These are phyloP conservation scores for Keiferia lycopersicella DNA, from an alignment of 2,888 invertebrate species.

Conservation along the genomic window DNA sequence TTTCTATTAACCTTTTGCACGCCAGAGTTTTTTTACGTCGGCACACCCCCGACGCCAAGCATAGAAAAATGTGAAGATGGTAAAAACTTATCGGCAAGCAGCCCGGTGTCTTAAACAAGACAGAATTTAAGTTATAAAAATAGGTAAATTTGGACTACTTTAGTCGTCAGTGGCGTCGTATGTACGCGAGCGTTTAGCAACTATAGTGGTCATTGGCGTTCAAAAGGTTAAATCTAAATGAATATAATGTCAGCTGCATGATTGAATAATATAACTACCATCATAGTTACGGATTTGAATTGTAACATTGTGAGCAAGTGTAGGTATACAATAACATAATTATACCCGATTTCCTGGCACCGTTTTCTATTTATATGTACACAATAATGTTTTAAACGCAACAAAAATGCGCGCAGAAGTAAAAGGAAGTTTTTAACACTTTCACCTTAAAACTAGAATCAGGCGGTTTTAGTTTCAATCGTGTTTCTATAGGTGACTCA, in stretches of 20 bases:
- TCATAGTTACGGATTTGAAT: background rate
- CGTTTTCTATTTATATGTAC: background rate
- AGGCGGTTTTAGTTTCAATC: background rate
- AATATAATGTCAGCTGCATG: background rate
- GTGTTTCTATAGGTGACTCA: background rate
- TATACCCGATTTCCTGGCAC: background rate
- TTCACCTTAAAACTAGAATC: slow-evolving; percentile 7
- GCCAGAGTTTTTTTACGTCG: too few species aligned
- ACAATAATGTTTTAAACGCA: background rate
- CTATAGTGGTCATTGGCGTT: too few species aligned
- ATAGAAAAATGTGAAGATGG: too few species aligned
- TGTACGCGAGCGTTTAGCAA: too few species aligned
- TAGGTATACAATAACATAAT: background rate
- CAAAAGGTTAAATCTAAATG: background rate
- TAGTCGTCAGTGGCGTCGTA: too few species aligned
- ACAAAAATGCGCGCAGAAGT: slow-evolving; percentile 1
- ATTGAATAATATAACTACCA: background rate
- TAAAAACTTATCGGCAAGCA: too few species aligned
- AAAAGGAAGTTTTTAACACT: background rate
- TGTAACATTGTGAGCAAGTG: background rate
- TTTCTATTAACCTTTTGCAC: too few species aligned
- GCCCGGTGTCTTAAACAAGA: too few species aligned
- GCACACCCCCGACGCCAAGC: too few species aligned
- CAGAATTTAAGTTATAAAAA: too few species aligned
- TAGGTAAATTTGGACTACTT: too few species aligned